phyloP scores from a whole-genome alignment of 2,113 vertebrate species.

The Plecotus auritus region DNA sequence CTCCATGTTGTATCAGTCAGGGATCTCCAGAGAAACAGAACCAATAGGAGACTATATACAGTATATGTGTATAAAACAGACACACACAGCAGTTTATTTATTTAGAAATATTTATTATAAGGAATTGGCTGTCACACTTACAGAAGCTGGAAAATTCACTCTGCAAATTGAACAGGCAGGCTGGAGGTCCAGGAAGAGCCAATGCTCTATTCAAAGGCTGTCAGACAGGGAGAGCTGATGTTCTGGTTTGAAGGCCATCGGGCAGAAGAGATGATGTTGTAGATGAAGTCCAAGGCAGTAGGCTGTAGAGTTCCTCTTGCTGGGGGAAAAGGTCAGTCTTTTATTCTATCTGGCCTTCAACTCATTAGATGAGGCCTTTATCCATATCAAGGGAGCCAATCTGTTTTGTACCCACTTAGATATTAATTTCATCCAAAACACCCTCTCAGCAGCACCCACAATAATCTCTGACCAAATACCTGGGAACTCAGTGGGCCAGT shows the following conservation, averaged over 20 bases:
- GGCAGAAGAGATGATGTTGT: not conserved
- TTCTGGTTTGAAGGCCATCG: not conserved
- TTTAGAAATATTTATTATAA: not conserved
- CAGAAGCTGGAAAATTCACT: not conserved
- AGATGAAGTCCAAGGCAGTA: not conserved
- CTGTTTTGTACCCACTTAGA: not conserved
- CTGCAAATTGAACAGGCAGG: not conserved
- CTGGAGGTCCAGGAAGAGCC: not conserved
- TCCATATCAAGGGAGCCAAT: not conserved
- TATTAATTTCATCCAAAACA: not conserved
- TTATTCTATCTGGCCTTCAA: not conserved
- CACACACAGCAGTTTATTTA: not conserved
- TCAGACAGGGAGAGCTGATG: not conserved
- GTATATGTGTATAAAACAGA: not conserved
- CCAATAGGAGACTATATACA: not conserved
- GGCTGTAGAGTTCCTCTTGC: not conserved
- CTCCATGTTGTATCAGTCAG: not conserved
- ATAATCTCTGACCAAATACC: not conserved
- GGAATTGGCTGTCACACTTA: not conserved
- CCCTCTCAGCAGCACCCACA: not conserved
- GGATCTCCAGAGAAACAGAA: not conserved
- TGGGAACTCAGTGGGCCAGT: not conserved
- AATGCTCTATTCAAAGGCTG: not conserved
- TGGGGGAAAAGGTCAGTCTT: not conserved
- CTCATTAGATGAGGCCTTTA: not conserved